phyloP scores from a whole-genome alignment of 2,888 invertebrate genomes.

The Hesperia comma region DNA sequence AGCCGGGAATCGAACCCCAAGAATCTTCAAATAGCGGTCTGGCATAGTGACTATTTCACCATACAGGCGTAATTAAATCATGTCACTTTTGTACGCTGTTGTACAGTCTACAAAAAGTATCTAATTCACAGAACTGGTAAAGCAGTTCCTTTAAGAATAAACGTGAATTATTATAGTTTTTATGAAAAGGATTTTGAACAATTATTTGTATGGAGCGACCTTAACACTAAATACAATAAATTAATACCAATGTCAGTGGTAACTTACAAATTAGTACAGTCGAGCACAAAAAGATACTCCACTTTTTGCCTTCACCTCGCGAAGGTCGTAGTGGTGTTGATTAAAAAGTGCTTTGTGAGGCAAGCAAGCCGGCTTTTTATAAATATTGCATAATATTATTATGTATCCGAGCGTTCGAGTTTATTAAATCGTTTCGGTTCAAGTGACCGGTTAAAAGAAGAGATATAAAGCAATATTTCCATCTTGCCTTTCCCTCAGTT shows the following conservation, averaged over 20 bases:
- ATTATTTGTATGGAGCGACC: not conserved
- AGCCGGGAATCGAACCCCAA: too few species aligned
- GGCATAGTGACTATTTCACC: too few species aligned
- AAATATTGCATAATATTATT: slow-evolving; percentile 9
- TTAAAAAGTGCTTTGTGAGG: slow-evolving; percentile 21
- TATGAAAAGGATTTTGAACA: too few species aligned
- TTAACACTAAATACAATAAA: slow-evolving; percentile 13
- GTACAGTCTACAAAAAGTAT: too few species aligned
- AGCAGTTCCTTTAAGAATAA: not conserved
- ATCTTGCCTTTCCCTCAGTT: not conserved
- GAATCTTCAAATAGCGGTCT: too few species aligned
- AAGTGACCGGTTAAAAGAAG: not conserved
- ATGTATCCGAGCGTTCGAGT: slow-evolving; percentile 7
- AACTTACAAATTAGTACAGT: slow-evolving; percentile 28
- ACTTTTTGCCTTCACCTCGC: slow-evolving; percentile 29
- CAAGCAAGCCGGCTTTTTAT: slow-evolving; percentile 4
- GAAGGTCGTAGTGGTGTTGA: slow-evolving; percentile 27
- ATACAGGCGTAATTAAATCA: too few species aligned
- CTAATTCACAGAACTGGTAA: not conserved
- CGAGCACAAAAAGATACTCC: slow-evolving; percentile 29
- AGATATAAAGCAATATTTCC: not conserved
- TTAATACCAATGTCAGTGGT: slow-evolving; percentile 29
- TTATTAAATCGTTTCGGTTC: slow-evolving; percentile 2
- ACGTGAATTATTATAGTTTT: too few species aligned
- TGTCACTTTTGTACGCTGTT: too few species aligned